Evolutionary conservation across 2,113 vertebrate species (phyloP).

Genomic region (Ammodytes marinus): DNA sequence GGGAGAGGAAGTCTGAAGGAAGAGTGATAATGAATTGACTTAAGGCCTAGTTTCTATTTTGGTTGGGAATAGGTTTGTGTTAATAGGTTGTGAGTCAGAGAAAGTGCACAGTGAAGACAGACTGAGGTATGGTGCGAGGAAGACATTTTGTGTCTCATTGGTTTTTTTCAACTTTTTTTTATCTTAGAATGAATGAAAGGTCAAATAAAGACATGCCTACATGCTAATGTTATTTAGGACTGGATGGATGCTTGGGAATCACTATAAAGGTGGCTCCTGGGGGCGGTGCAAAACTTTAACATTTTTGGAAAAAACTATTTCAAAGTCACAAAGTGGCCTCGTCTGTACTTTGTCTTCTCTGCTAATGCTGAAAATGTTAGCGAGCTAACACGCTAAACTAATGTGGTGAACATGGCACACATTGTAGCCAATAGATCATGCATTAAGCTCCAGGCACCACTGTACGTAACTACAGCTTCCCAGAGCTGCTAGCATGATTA

Average conservation of each 20-base stretch:
- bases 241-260: constrained; percentile 7
- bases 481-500: too few relatives aligned
- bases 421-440: background rate
- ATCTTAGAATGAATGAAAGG: constrained; percentile 34
- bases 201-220: constrained; percentile 1
- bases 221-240: constrained; percentile 23
- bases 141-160: constrained; percentile 3
- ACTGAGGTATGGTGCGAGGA: constrained; percentile 21
- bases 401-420: background rate
- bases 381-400: background rate
- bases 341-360: too few relatives aligned
- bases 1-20: constrained; percentile 63
- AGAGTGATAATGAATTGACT: constrained; percentile 78
- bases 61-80: constrained; percentile 59
- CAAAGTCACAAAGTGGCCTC: too few relatives aligned
- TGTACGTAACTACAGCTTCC: too few relatives aligned
- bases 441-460: background rate
- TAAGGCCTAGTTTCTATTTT: constrained; percentile 81
- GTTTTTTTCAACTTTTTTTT: constrained; percentile 2
- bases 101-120: constrained; percentile 42
- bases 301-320: constrained; percentile 2
- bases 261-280: constrained; percentile 20
- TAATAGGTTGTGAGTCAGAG: constrained; percentile 68
- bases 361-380: background rate
- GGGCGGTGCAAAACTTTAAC: constrained; percentile 6